Evolutionary conservation across 2,888 invertebrate genomes (phyloP), one percentile per base, ranked within the genome.

Genomic region (Brachyopa scutellaris): DNA sequence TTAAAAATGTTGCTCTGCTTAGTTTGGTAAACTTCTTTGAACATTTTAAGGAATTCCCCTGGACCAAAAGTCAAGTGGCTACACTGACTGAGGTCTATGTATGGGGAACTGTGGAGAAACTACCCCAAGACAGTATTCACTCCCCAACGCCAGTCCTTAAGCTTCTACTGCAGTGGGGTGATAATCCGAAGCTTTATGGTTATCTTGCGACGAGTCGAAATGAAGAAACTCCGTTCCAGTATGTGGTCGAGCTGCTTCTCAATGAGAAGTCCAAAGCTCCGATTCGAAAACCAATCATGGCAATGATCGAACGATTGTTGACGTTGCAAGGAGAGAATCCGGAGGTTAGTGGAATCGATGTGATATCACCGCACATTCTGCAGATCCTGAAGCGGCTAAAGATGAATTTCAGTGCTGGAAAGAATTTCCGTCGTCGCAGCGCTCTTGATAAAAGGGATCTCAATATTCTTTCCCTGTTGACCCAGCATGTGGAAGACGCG

Each of bases 121-220:
- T 98, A 11, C 93, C 95, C 0, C 91, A 93, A 49, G 97, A 98
- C 88, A 95, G 96, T 7, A 93, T 97, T 66, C 94, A 96, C 86
- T 95, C 94, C 85, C 97, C 97, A 0, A 97, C 97, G 0, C 93
- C 95, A 1, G 90, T 98, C 61, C 90, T 98, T 13, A 96, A 95
- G 88, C 90, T 98, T n/a, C 92, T 98, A 15, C 91, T 93, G 23
- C 91, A 92, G 0, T 98, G 97, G 97, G 94, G 95, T 84, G 93
- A 93, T 64, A 94, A 96, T 89, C 94, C 96, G 0, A 93, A 95
- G 89, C 96, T 95, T 87, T 96, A 95, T 87, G 88, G 92, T 19
- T 91, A 97, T 42, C 91, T 98, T 21, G 93, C 93, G 1, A 95
- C 94, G 86, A 89, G 91, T 85, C 72, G 87, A 1, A 87, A 89